Evolutionary conservation across 2,888 invertebrate species (phyloP), one percentile per base, ranked within the genome.

Genomic region (Hydrotaea cyrtoneurina): DNA sequence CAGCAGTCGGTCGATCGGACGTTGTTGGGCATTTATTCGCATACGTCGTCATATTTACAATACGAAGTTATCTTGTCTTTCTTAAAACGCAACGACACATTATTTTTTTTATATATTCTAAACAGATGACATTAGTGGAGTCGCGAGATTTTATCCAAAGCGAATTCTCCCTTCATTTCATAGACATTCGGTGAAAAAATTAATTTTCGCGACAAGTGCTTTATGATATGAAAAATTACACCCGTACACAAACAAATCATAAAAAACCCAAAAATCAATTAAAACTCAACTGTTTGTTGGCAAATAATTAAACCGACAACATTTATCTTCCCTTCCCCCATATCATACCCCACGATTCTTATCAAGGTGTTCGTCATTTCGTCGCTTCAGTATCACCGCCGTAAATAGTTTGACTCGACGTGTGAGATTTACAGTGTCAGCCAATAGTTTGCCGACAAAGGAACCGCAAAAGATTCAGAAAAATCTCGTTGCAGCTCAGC

Each of bases 1-100:
- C 76, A 78, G 53, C 10, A 50, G 72, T 72, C 26, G 59, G 75
- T 78, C 43, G 59, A 31, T 21, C 59, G 53, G 69, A 72, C 23
- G 72, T 55, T 62, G 36, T 50, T 4, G 50, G 50, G 50, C 50
- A 50, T 50, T 43, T 11, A 39, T 50, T 50, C 50, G 13, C 50
- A 7, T 50, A 50, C 50, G 59, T 59, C 46, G 71, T 62, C 43
- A 50, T 50, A 50, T 50, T 50, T 50, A 50, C 50, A 50, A 50
- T n/a, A 15, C 50, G 50, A 50, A n/a, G 50, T n/a, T 50, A 2
- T 50, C n/a, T 50, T 50, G 5, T n/a, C n/a, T n/a, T 11, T 55
- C 59, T 26, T 15, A 59, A 23, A 23, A 13, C 59, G 23, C 59
- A 26, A 26, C 59, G 21, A 8, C 23, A 11, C 57, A 57, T 59